Base-by-base conservation (phyloP, 2,113 vertebrate genomes). In the Nymphicus hollandicus region DNA sequence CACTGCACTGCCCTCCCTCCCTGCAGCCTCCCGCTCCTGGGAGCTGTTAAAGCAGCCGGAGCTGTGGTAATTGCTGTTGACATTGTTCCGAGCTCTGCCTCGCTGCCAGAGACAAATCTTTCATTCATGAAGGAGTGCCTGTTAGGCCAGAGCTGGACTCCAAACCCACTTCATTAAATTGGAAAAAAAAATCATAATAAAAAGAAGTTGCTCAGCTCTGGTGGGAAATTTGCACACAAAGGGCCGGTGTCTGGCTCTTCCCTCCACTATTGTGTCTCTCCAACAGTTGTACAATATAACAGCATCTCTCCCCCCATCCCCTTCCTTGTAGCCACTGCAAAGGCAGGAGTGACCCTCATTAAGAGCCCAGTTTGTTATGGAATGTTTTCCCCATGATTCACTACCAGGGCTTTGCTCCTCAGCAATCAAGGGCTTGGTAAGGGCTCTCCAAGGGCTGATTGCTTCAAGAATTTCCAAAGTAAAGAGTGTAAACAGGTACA, bases 221-320 rank as follows among this genome's bases (percentile, higher is more conserved):
- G 98, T 99, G 98, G 99, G 99, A 99, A 99, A 99, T 99, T 99
- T 99, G 98, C 99, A 99, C 99, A 99, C 99, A 99, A 99, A 99
- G 98, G 95, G 93, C 85, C 49, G 94, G 98, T 98, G 98, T 98
- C 98, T 97, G 96, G 97, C 89, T 95, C 80, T 86, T 88, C 93
- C 94, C 91, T 89, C 43, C 74, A 13, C 81, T 39, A 89, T 72
- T 93, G 80, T 92, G 77, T 83, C 47, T 93, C 93, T 49, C 86
- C 22, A 92, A 83, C 68, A 89, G 95, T 94, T 91, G 44, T 60
- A 94, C 91, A 97, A 97, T 95, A 95, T 92, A 95, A 92, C 94
- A 65, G n/a, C 58, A 86, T 82, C 84, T 28, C 87, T n/a, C 44
- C 77, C 31, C 50, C 91, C 61, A 5, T 28, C 78, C 89, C 92